Percentiles rank a stretch among this genome's conserved stretches.
Conservation (phyloP, 2,888 invertebrate species). For the Dysmachus trigonus region DNA sequence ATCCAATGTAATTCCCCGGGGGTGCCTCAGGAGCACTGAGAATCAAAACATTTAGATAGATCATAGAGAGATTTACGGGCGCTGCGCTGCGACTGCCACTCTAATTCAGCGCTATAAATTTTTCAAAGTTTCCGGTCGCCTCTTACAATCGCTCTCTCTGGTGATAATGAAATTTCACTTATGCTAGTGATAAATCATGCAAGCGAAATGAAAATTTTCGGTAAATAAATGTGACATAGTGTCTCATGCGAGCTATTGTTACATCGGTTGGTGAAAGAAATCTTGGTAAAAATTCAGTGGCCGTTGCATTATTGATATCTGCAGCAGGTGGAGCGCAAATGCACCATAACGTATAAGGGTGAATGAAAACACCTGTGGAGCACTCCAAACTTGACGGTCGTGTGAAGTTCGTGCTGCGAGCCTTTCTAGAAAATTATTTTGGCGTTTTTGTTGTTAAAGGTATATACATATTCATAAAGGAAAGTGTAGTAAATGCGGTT, state of each 20-base stretch:
- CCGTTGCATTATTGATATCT: background rate
- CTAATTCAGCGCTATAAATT: conserved; percentile 25
- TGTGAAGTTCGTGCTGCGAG: background rate
- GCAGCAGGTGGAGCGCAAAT: background rate
- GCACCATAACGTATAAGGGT: background rate
- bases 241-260: background rate
- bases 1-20: background rate
- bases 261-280: background rate
- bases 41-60: background rate
- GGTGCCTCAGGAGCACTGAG: background rate
- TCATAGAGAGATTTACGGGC: background rate
- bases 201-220: conserved; percentile 9
- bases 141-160: background rate
- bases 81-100: background rate
- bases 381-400: background rate
- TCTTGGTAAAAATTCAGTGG: background rate
- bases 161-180: conserved; percentile 35
- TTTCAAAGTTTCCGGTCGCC: background rate
- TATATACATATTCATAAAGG: no score
- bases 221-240: background rate
- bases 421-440: background rate
- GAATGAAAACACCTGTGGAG: background rate
- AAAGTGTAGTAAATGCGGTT: background rate
- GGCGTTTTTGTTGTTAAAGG: background rate
- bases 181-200: conserved; percentile 11